Evolutionary conservation across 2,888 invertebrate genomes (phyloP), one percentile per base, ranked within the genome.

Genomic region (Timema cristinae): DNA sequence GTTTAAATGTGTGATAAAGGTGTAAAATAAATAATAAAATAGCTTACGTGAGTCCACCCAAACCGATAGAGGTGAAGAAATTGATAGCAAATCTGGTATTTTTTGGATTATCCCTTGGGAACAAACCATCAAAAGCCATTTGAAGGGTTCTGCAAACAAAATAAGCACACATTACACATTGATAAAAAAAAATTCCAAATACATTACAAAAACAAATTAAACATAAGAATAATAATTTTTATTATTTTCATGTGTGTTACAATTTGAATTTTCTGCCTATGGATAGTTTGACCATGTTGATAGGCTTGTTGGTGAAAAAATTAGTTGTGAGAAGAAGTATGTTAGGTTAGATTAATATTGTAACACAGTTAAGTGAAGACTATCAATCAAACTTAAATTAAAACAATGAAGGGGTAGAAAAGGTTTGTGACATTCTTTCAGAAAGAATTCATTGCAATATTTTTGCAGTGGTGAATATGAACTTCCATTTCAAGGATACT

Each of bases 1-100:
- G 1, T 13, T 16, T 15, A 67, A 66, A 7, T 67, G 50, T n/a
- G 49, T 16, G 15, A 48, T 48, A 69, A 69, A 56, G 7, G 16
- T 54, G 16, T 69, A 5, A 56, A 56, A 13, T n/a, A n/a, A 47
- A 52, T 15, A n/a, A 16, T 8, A 59, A 11, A 61, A 13, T 16
- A 63, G 81, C 87, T 84, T 81, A 88, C 85, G 98, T 99, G 2
- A 99, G 85, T 0, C 97, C 98, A 72, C 98, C 98, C 71, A 99
- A 86, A 77, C 98, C 97, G 79, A 97, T 97, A 0, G 96, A 94
- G 0, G 97, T 97, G 82, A 98, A 98, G 84, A 97, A 98, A 81
- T 98, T 98, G 68, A 99, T 98, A 0, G 98, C 93, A 84, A 99
- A 99, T 79, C 98, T 86, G 0, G 98, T 97, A 81, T 98, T 96